phyloP scores from a whole-genome alignment of 2,888 invertebrate genomes.

The Cyrtodaria siliqua region DNA sequence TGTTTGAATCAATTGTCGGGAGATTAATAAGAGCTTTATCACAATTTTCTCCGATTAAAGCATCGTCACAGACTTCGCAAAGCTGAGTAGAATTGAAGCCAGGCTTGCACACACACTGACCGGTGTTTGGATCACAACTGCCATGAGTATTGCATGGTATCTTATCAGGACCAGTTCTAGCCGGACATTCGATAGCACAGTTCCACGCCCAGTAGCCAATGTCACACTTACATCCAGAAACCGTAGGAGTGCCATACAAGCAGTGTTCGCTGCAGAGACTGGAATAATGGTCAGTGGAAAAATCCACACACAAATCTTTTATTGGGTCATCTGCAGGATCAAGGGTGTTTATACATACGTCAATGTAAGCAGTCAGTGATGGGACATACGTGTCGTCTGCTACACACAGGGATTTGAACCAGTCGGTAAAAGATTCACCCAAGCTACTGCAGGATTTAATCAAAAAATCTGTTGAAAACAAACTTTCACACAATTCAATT shows the following conservation, averaged over 20 bases:
- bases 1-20: neutral
- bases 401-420: slow-evolving; percentile 41
- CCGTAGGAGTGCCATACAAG: slow-evolving; percentile 47
- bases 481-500: slow-evolving; percentile 19
- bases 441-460: slow-evolving; percentile 34
- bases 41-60: slow-evolving; percentile 62
- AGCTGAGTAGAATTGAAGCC: slow-evolving; percentile 25
- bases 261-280: slow-evolving; percentile 62
- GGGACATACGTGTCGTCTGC: slow-evolving; percentile 51
- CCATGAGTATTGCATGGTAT: slow-evolving; percentile 65
- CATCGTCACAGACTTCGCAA: slow-evolving; percentile 49
- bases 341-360: slow-evolving; percentile 56
- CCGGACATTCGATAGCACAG: slow-evolving; percentile 60
- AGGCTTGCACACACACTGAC: slow-evolving; percentile 53
- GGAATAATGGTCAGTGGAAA: slow-evolving; percentile 45
- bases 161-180: slow-evolving; percentile 26
- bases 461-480: slow-evolving; percentile 20
- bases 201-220: slow-evolving; percentile 60
- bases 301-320: slow-evolving; percentile 59
- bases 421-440: slow-evolving; percentile 21
- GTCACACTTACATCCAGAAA: slow-evolving; percentile 51
- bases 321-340: slow-evolving; percentile 53
- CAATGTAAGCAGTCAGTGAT: slow-evolving; percentile 52
- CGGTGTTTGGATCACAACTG: slow-evolving; percentile 53
- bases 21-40: slow-evolving; percentile 26